Conservation (phyloP, 2,113 vertebrate genomes). For the Macheiramphus alcinus region DNA sequence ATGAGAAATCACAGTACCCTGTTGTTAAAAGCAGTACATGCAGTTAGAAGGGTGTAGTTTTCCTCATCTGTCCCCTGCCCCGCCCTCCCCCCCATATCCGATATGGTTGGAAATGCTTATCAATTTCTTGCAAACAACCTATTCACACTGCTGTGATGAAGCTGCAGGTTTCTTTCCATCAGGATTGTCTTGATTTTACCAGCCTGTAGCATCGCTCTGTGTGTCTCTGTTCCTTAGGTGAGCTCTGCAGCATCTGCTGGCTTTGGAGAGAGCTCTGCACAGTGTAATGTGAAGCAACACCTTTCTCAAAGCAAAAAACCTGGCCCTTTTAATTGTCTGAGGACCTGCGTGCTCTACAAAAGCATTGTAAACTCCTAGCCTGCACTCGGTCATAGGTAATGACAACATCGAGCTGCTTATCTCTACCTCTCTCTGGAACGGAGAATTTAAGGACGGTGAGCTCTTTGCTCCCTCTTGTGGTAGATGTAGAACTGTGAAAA, state of each 20-base stretch:
- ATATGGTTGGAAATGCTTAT: neutral
- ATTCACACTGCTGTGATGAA: neutral
- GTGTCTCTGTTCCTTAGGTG: neutral
- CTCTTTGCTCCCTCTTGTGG: conserved; percentile 69
- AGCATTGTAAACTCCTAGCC: neutral
- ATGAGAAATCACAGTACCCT: neutral
- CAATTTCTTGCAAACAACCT: neutral
- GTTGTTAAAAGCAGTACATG: neutral
- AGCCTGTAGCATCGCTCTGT: neutral
- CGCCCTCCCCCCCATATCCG: too few species aligned
- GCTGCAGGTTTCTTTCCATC: neutral
- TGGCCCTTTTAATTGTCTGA: neutral
- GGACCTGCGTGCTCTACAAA: neutral
- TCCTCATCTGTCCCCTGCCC: neutral
- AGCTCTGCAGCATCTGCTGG: neutral
- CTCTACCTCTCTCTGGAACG: rapidly evolving
- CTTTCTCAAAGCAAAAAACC: neutral
- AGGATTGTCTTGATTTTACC: neutral
- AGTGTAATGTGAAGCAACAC: neutral
- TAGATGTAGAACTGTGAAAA: neutral
- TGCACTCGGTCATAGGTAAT: neutral
- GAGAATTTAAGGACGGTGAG: neutral
- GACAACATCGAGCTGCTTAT: rapidly evolving
- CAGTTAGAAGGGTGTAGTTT: neutral
- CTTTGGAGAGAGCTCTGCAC: neutral